phyloP scores from a whole-genome alignment of 2,797 vertebrate species.

The Numenius phaeopus region DNA sequence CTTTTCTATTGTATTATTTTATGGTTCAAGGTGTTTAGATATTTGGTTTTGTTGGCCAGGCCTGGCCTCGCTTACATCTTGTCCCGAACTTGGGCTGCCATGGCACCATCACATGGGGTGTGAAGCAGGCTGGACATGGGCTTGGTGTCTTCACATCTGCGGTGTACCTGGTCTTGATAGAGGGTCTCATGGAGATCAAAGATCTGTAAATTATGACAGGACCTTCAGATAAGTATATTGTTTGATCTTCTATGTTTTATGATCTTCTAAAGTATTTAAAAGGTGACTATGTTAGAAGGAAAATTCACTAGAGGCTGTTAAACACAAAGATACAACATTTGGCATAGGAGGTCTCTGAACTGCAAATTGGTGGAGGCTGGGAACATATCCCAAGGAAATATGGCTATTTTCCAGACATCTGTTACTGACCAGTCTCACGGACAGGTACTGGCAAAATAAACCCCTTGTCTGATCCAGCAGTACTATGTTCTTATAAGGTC shows the following conservation, averaged over 20 bases:
- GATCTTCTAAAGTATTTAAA: background rate
- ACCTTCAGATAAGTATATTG: background rate
- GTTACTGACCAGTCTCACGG: background rate
- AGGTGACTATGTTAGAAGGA: background rate
- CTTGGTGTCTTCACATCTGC: background rate
- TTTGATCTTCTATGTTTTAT: background rate
- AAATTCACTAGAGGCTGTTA: background rate
- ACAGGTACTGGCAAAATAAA: background rate
- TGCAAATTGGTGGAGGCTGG: background rate
- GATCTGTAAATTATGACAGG: background rate
- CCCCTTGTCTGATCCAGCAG: background rate
- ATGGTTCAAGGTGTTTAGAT: background rate
- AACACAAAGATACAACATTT: accelerated
- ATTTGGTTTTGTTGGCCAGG: background rate
- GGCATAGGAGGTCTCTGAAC: background rate
- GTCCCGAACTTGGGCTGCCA: background rate
- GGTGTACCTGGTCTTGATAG: background rate
- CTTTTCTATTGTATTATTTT: background rate
- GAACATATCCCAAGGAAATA: background rate
- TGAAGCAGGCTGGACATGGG: background rate
- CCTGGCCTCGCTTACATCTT: background rate
- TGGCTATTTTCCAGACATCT: background rate
- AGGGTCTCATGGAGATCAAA: background rate
- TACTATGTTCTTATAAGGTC: background rate
- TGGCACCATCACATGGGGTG: accelerated